phyloP scores from a whole-genome alignment of 2,797 vertebrate species.

The Lemur catta region DNA sequence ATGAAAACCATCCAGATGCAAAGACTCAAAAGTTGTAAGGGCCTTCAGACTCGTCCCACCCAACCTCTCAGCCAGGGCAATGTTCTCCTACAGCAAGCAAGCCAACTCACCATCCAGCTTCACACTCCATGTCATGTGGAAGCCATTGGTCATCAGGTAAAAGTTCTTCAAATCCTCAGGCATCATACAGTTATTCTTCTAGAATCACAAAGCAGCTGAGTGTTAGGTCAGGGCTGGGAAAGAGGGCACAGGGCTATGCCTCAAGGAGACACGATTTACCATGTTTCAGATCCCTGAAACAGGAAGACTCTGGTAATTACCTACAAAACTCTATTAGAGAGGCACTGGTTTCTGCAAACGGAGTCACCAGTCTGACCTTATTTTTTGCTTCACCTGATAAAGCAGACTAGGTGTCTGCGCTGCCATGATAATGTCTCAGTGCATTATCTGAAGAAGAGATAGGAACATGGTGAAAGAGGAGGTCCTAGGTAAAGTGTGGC shows the following conservation, averaged over 20 bases:
- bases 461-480: neutral
- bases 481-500: neutral
- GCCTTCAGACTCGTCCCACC: neutral
- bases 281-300: neutral
- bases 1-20: neutral
- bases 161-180: conserved; percentile 97
- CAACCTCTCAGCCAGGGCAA: neutral
- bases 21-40: neutral
- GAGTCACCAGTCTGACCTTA: neutral
- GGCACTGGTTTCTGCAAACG: neutral
- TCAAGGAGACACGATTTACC: conserved; percentile 40
- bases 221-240: conserved; percentile 3
- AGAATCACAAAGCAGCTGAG: conserved; percentile 61
- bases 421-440: neutral
- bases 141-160: conserved; percentile 95
- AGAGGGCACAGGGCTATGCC: neutral
- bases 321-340: neutral
- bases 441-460: neutral
- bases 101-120: conserved; percentile 90
- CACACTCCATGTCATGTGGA: conserved; percentile 94
- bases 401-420: neutral
- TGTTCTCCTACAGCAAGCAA: neutral
- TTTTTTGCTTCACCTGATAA: neutral
- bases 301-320: neutral
- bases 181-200: conserved; percentile 94